Evolutionary conservation across 2,797 vertebrate species (phyloP).

Genomic region (Parauchenoglanis ngamensis): DNA sequence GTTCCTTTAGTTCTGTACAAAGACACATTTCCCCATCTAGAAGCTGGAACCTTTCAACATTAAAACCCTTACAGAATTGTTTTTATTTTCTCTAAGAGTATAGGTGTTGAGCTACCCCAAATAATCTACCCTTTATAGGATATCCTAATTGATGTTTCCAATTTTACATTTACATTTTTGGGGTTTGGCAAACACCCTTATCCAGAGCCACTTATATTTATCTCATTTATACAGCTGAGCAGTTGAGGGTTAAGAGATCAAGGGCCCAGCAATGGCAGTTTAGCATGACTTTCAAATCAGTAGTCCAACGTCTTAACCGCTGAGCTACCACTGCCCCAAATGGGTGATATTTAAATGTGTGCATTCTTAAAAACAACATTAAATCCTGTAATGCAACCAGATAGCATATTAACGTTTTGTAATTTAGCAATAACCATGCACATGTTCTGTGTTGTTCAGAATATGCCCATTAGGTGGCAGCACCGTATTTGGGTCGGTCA

Average conservation of each 20-base stretch:
- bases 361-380: neutral
- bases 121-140: neutral
- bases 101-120: neutral
- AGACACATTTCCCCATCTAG: neutral
- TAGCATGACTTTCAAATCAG: too few relatives aligned
- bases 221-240: too few relatives aligned
- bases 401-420: neutral
- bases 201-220: too few relatives aligned
- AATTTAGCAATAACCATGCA: neutral
- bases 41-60: neutral
- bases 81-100: neutral
- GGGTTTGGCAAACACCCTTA: too few relatives aligned
- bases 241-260: too few relatives aligned
- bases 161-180: too few relatives aligned
- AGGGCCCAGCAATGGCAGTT: too few relatives aligned
- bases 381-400: neutral
- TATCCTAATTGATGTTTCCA: too few relatives aligned
- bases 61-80: neutral
- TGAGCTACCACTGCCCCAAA: too few relatives aligned
- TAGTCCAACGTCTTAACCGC: too few relatives aligned
- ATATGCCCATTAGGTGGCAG: slow-evolving; percentile 5
- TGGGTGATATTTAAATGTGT: neutral
- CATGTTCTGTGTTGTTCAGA: neutral
- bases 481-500: neutral
- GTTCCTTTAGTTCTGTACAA: neutral